These are phyloP conservation scores for Microcaecilia unicolor DNA, from an alignment of 2,797 vertebrate genomes.

Conservation along the genomic window DNA sequence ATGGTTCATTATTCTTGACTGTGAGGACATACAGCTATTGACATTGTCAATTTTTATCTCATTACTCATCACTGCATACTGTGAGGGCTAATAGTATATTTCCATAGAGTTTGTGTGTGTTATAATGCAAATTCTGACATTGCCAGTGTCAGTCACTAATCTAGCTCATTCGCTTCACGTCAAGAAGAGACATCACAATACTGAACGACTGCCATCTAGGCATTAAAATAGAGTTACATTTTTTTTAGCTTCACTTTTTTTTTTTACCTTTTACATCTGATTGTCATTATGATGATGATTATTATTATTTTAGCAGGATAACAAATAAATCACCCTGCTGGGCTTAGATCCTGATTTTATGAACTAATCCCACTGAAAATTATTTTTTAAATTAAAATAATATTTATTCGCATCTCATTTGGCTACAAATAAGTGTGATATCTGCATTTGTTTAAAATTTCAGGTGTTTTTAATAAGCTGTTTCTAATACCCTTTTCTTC, in stretches of 20 bases:
- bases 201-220: slow-evolving; percentile 64
- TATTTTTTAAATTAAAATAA: slow-evolving; percentile 10
- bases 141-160: slow-evolving; percentile 65
- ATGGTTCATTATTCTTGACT: slow-evolving; percentile 69
- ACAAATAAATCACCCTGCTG: slow-evolving; percentile 2
- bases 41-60: slow-evolving; percentile 74
- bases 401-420: too few species aligned
- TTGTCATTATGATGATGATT: too few species aligned
- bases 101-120: slow-evolving; percentile 49
- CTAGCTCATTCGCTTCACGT: slow-evolving; percentile 73
- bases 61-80: slow-evolving; percentile 72
- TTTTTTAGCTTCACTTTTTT: slow-evolving; percentile 37
- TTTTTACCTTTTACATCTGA: slow-evolving; percentile 8
- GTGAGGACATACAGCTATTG: slow-evolving; percentile 75
- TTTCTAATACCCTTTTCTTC: too few species aligned
- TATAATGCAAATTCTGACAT: slow-evolving; percentile 62
- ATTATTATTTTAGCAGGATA: slow-evolving; percentile 2
- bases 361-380: too few species aligned
- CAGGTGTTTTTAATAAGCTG: too few species aligned
- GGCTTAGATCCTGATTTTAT: slow-evolving; percentile 12
- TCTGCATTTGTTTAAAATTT: too few species aligned
- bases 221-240: slow-evolving; percentile 67
- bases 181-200: slow-evolving; percentile 66
- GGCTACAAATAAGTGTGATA: too few species aligned
- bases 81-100: slow-evolving; percentile 50